Evolutionary conservation across 2,113 vertebrate genomes (phyloP).

Genomic region (Anarrhichthys ocellatus): DNA sequence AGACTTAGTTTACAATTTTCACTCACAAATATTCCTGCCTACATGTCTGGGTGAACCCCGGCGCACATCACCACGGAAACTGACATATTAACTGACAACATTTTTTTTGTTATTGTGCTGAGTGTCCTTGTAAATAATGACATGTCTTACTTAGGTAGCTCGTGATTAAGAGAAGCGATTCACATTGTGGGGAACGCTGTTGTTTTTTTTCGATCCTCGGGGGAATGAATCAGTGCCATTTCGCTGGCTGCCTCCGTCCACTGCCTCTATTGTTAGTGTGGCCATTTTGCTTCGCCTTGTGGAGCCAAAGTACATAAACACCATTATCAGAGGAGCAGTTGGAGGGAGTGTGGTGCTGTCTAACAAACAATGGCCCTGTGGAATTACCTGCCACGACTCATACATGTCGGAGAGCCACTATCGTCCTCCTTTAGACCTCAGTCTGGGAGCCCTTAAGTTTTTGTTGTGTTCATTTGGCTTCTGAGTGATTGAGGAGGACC

Average conservation of each 20-base stretch:
- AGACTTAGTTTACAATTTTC: background rate
- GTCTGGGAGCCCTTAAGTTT: slow-evolving; percentile 33
- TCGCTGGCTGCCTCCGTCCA: slow-evolving; percentile 13
- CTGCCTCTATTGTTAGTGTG: slow-evolving; percentile 44
- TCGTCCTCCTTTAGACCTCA: slow-evolving; percentile 19
- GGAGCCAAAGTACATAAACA: slow-evolving; percentile 68
- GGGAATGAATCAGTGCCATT: slow-evolving; percentile 32
- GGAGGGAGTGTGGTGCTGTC: slow-evolving; percentile 55
- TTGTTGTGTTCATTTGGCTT: slow-evolving; percentile 41
- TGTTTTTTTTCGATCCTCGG: background rate
- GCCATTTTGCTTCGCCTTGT: slow-evolving; percentile 49
- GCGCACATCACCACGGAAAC: no score
- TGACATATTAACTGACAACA: no score
- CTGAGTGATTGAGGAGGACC: slow-evolving; percentile 42
- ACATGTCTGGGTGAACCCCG: background rate
- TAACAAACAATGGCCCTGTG: slow-evolving; percentile 64
- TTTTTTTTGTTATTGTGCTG: background rate
- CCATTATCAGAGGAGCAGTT: slow-evolving; percentile 63
- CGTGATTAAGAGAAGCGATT: slow-evolving; percentile 16
- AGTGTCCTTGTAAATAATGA: slow-evolving; percentile 1
- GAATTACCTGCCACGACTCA: slow-evolving; percentile 72
- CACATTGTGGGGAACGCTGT: background rate
- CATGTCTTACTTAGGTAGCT: background rate
- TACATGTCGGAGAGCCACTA: slow-evolving; percentile 39
- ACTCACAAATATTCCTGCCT: background rate